Percentiles rank a stretch among this genome's conserved stretches.
phyloP scores from a whole-genome alignment of 2,888 invertebrate genomes.

The Sericinus montela region DNA sequence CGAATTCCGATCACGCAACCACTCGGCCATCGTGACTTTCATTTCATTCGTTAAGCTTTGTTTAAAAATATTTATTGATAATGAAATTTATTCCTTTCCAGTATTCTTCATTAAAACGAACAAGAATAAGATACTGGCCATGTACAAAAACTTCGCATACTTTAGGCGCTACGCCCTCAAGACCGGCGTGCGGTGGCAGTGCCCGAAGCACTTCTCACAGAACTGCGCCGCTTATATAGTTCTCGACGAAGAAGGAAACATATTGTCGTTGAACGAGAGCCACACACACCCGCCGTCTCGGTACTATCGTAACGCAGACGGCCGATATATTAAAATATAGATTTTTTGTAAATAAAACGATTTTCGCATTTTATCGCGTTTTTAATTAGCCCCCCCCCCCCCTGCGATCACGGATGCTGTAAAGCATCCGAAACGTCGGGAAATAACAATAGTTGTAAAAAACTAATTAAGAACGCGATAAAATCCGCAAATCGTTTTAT shows the following conservation, averaged over 20 bases:
- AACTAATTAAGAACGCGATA: too few relatives aligned
- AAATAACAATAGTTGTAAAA: too few relatives aligned
- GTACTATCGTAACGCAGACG: constrained; percentile 4
- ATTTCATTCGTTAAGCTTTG: too few relatives aligned
- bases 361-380: too few relatives aligned
- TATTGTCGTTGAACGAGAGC: constrained; percentile 16
- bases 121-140: constrained; percentile 19
- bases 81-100: constrained; percentile 12
- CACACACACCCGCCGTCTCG: constrained; percentile 19
- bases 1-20: too few relatives aligned
- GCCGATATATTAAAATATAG: constrained; percentile 6
- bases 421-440: too few relatives aligned
- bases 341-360: too few relatives aligned
- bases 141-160: constrained; percentile 28
- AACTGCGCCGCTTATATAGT: constrained; percentile 29
- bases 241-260: constrained; percentile 19
- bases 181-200: background rate
- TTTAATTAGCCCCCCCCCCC: too few relatives aligned
- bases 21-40: too few relatives aligned
- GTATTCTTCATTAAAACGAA: constrained; percentile 18
- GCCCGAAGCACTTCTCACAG: constrained; percentile 14
- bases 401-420: too few relatives aligned
- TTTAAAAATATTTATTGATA: too few relatives aligned
- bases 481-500: too few relatives aligned
- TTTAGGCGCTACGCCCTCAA: constrained; percentile 26